These are phyloP conservation scores for Heterohyrax brucei DNA, from an alignment of 2,797 vertebrate species.

Conservation along the genomic window DNA sequence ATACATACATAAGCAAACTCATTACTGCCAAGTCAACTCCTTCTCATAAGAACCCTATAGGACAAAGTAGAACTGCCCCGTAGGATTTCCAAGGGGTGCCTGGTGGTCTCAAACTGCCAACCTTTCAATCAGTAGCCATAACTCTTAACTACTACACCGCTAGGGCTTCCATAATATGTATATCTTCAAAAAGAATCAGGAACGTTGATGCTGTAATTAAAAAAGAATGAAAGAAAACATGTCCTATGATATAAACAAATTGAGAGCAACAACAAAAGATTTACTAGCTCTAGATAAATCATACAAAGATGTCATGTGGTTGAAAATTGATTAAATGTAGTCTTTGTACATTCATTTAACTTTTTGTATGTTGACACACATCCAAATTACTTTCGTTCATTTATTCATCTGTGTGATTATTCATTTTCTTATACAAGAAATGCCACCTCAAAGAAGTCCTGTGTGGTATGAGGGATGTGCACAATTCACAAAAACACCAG, in stretches of 20 bases:
- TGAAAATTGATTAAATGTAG: conserved; percentile 10
- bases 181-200: neutral
- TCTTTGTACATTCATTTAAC: neutral
- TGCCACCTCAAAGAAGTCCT: neutral
- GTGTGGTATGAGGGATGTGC: neutral
- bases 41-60: no score
- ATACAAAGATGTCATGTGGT: neutral
- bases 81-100: no score
- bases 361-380: conserved; percentile 41
- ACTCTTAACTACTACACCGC: no score
- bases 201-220: conserved; percentile 14
- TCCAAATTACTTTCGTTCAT: conserved; percentile 28
- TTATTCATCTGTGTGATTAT: conserved; percentile 20
- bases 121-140: no score
- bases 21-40: no score
- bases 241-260: neutral
- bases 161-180: no score
- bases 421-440: conserved; percentile 8
- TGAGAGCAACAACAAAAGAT: neutral
- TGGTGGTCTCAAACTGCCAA: no score
- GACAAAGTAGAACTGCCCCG: no score
- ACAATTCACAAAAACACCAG: neutral
- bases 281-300: neutral
- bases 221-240: neutral
- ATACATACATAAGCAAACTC: no score